Base-by-base conservation (phyloP, 2,113 vertebrate genomes). In the Sinosuthora webbiana region DNA sequence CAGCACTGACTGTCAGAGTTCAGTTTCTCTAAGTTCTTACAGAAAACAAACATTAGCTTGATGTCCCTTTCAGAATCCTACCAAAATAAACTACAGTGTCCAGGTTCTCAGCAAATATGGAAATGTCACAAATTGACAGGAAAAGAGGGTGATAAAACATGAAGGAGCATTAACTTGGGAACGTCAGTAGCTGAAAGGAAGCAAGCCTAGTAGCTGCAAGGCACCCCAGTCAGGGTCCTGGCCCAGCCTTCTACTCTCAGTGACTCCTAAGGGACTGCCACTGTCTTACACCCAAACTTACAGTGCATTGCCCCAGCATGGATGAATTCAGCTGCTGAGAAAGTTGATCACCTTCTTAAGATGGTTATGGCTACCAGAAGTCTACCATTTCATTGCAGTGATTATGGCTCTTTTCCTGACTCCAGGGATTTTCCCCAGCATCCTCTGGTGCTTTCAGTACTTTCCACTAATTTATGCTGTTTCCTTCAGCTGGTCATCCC, bases 151-250 rank as follows among this genome's bases (percentile, higher is more conserved):
- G 37, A 35, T 0, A 2, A 56, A 89, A 56, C 20, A 73, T 15
- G 35, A 68, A 81, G 37, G 24, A 87, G 27, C 2, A 31, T 60
- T 68, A 74, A 28, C 27, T 15, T 21, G 33, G 23, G 55, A 87
- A 70, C 23, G 12, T 2, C 39, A 56, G 39, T 6, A 81, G 24
- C n/a, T 30, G 21, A 49, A 5, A 59, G 31, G 37, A 75, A 57
- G 77, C 28, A 73, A 76, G 7, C 9, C 30, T 49, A 73, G 31
- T 0, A 44, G 47, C n/a, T 63, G 39, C 39, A 76, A 67, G 63
- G 27, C 56, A 64, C 0, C 0, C 3, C 30, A 53, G 19, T 24
- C 1, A 1, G 4, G 3, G 39, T 68, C 59, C 49, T 30, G 15
- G 50, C 6, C 13, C 47, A 59, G 35, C 9, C 35, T 7, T 20